Base-by-base conservation (phyloP, 2,888 invertebrate genomes). In the Dermolepida albohirtum region DNA sequence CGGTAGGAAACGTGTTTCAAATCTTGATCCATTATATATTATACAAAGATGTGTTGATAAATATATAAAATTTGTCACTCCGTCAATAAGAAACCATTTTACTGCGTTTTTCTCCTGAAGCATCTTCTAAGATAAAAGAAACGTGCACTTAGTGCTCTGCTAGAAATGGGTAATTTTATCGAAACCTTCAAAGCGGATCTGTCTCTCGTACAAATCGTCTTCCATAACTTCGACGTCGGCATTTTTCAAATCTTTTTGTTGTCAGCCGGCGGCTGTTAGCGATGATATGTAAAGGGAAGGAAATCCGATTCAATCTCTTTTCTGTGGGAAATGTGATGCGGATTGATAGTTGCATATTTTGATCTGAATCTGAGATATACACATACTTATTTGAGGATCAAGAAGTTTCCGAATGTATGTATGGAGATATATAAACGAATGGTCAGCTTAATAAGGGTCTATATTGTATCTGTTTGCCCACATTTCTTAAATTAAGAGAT, bases 341-440 rank as follows among this genome's bases (percentile, higher is more conserved):
- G 40, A 54, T 54, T 17, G 54, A 54, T 40, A 54, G 40, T 54
- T 54, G 54, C 54, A 54, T 54, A 54, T 54, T 54, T 54, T 40
- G 54, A 17, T 54, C 54, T 16, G 40, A 54, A 54, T 54, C 40
- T 54, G 17, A 39, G 54, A 17, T 17, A 54, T 34, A 52, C 29
- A 12, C 34, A 50, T 51, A 29, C 12, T 8, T 8, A 51, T 51
- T 34, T 5, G 34, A 7, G 34, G 34, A 34, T 34, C 34, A 34
- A 34, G 34, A 34, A 34, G 34, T 34, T 34, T 8, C 5, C 6
- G 34, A 34, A 34, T 34, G 6, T 6, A 34, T 34, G 10, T 5
- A 34, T 10, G 10, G 2, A 2, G 6, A 6, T 6, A 34, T 10
- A 1, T 22, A 22, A 22, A 22, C 22, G 34, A 34, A 5, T 34